Base-by-base conservation (phyloP, 1,140 invertebrate species). In the Plectus sambesii region DNA sequence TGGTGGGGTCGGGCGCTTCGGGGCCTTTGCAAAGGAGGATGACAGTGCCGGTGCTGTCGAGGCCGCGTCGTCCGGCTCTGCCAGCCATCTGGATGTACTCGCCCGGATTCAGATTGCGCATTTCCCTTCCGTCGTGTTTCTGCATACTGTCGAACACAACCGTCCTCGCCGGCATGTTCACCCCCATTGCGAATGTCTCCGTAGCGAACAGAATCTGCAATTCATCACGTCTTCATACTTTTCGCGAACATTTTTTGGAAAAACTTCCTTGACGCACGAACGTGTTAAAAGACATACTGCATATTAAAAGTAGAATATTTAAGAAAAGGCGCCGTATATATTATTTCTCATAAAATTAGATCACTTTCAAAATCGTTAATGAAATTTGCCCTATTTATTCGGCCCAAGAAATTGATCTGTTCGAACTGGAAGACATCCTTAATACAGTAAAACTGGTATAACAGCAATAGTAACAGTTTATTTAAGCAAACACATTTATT, bases 31-130 rank as follows among this genome's bases (percentile, higher is more conserved):
- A 90, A 25, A 93, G 71, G 12, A 97, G 79, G 57, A 96, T 87
- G 0, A 97, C 90, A 8, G 85, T 93, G 1, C 93, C 92, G 6
- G 82, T 86, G 2, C 81, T 79, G 66, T 97, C 92, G 22, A 87
- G 77, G 60, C 90, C 89, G 70, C 93, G 74, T 8, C 93, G 75
- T 2, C 93, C 92, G 0, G 93, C 93, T 37, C 93, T 72, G 0
- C 93, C 93, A 24, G 92, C 90, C 92, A 98, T 97, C 69, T 93
- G 87, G 60, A 89, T 89, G 59, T 90, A 93, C 69, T 96, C 89
- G 0, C 87, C 87, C 0, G 90, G 82, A 41, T 81, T 74, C 0
- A 98, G 73, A 43, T 79, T 77, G 5, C 90, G 75, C 42, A 80
- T 78, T 53, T 78, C 75, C 2, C 74, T 73, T 0, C 92, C 92